Percentiles rank a stretch among this genome's conserved stretches.
phyloP scores from a whole-genome alignment of 2,797 vertebrate species.

The Clarias fuscus region DNA sequence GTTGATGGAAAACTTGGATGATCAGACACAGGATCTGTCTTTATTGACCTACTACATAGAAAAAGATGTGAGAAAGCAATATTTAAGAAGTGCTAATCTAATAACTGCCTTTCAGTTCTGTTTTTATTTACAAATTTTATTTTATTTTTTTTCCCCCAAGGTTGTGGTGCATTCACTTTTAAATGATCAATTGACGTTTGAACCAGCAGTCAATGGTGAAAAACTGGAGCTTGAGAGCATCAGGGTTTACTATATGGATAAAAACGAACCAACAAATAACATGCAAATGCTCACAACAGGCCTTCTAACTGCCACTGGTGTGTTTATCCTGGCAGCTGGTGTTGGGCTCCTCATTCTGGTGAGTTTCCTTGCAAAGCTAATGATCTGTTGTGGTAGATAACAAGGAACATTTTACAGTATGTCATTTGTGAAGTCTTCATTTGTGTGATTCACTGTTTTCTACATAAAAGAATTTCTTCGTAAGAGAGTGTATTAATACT shows the following conservation, averaged over 20 bases:
- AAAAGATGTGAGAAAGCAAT: slow-evolving; percentile 82
- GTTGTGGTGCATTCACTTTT: slow-evolving; percentile 81
- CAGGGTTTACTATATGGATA: slow-evolving; percentile 83
- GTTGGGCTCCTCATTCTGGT: slow-evolving; percentile 83
- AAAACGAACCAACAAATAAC: slow-evolving; percentile 80
- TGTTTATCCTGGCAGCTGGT: slow-evolving; percentile 78
- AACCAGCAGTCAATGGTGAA: slow-evolving; percentile 60
- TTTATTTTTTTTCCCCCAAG: slow-evolving; percentile 50
- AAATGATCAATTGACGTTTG: background rate
- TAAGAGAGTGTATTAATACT: background rate
- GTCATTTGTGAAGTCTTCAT: background rate
- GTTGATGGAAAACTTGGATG: slow-evolving; percentile 53
- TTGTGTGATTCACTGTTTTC: too few species aligned
- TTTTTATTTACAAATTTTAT: background rate
- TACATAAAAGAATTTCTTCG: background rate
- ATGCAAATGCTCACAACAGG: slow-evolving; percentile 82
- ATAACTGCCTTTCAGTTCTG: background rate
- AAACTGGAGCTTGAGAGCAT: slow-evolving; percentile 70
- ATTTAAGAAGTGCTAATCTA: background rate
- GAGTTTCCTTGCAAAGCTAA: slow-evolving; percentile 56
- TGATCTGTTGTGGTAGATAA: background rate
- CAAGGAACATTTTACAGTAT: background rate
- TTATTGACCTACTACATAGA: slow-evolving; percentile 89
- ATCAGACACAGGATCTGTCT: slow-evolving; percentile 69
- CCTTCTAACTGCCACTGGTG: slow-evolving; percentile 86